Conservation (phyloP, 2,113 vertebrate genomes). For the Equus quagga region DNA sequence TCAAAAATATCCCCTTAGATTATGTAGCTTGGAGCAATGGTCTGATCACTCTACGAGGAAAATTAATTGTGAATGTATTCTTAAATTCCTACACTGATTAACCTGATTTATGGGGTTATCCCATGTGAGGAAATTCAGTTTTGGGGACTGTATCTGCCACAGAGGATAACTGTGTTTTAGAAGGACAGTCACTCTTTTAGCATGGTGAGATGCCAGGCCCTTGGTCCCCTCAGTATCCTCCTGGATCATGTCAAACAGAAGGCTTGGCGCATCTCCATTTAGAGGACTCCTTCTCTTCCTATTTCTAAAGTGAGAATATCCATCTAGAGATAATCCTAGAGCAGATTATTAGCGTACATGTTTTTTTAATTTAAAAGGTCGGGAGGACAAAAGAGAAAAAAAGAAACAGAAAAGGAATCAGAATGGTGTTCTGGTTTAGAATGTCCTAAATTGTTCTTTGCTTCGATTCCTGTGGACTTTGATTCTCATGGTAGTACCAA, state of each 20-base stretch:
- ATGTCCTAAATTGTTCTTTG: background rate
- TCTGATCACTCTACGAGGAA: background rate
- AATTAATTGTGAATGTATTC: background rate
- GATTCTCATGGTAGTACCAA: background rate
- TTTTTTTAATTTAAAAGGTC: background rate
- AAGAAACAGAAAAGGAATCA: background rate
- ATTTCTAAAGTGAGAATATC: background rate
- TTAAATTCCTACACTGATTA: background rate
- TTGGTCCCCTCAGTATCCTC: background rate
- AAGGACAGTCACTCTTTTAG: background rate
- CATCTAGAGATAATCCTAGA: background rate
- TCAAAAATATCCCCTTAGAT: conserved; percentile 24
- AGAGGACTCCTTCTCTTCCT: background rate
- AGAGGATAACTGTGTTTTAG: background rate
- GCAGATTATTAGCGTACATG: background rate
- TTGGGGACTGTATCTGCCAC: background rate
- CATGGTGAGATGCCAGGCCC: background rate
- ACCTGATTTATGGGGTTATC: background rate
- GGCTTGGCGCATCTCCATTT: background rate
- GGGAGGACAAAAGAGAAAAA: background rate
- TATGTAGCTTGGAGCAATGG: background rate
- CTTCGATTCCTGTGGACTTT: background rate
- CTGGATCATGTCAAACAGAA: background rate
- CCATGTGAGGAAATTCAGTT: background rate
- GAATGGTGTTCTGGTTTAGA: background rate